Base-by-base conservation (phyloP, 1,140 invertebrate species). In the Apis dorsata region DNA sequence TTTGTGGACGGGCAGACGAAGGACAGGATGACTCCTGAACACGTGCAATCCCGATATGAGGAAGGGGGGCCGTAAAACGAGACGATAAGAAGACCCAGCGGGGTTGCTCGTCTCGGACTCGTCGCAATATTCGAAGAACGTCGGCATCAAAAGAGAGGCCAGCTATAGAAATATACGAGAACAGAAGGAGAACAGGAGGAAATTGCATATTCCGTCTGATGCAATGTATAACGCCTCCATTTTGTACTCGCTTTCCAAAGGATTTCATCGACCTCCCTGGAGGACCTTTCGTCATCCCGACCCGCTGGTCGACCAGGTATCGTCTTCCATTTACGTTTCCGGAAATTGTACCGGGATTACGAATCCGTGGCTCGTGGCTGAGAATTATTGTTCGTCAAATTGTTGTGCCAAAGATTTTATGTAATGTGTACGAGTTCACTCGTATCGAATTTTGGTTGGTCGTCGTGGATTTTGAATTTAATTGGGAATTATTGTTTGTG, bases 131-230 rank as follows among this genome's bases (percentile, higher is more conserved):
- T 82, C 74, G 68, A 85, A 70, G 73, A 84, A 84, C 78, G 79
- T 59, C 17, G 34, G 12, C 62, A 75, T 80, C 34, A 81, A 81
- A 80, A 81, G 68, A 79, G 24, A 24, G 82, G 59, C 60, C 63
- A 68, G 51, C 28, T 63, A 59, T 9, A 62, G 57, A 68, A 15
- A 71, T 28, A 66, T 7, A 17, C 51, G 68, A 28, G 65, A 70
- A 71, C 51, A 53, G 24, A 17, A 63, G 28, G 34, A n/a, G n/a
- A n/a, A n/a, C n/a, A n/a, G 15, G 63, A 76, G 84, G 70, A 85
- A 85, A 85, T 83, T 85, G 84, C 81, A 85, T 85, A 83, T 85
- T 85, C 69, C 74, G 59, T 70, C 60, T 65, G 72, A 69, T 82
- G 79, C 80, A 78, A 72, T 69, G 51, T 55, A 44, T 60, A 62